phyloP scores from a whole-genome alignment of 2,113 vertebrate species.

The Ptilorrhoa leucosticta region DNA sequence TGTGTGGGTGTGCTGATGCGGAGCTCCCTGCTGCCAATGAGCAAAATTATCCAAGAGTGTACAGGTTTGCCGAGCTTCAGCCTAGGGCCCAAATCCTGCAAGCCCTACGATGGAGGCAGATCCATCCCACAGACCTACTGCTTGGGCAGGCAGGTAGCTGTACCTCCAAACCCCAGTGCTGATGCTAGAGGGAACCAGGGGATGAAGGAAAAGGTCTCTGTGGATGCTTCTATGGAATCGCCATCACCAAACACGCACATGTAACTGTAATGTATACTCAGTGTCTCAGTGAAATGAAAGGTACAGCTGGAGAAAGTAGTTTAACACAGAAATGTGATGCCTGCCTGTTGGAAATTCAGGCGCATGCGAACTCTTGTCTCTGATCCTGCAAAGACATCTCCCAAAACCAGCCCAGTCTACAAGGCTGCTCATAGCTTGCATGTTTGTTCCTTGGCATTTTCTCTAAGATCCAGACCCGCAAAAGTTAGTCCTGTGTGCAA shows the following conservation, averaged over 20 bases:
- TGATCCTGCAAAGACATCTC: not conserved
- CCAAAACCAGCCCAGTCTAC: not conserved
- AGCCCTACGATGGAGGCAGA: not conserved
- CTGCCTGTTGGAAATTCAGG: not conserved
- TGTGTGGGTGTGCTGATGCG: conserved; percentile 13
- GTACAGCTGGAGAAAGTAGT: not conserved
- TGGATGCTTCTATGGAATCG: not conserved
- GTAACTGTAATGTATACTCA: fast-evolving
- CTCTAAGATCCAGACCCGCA: not conserved
- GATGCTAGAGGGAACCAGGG: fast-evolving
- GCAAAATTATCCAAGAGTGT: not conserved
- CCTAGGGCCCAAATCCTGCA: not conserved
- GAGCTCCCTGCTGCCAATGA: not conserved
- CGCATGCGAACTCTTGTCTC: not conserved
- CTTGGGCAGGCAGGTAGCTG: not conserved
- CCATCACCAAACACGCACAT: not conserved
- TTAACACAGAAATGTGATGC: not conserved
- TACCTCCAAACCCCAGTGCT: fast-evolving
- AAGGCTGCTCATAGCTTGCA: not conserved
- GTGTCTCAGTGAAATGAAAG: not conserved
- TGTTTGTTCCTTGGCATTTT: not conserved
- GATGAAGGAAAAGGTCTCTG: not conserved
- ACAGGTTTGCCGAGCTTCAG: not conserved
- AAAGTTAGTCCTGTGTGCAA: not conserved
- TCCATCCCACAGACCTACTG: fast-evolving